Evolutionary conservation across 2,113 vertebrate genomes (phyloP).

Genomic region (Tricholaema leucomelas): DNA sequence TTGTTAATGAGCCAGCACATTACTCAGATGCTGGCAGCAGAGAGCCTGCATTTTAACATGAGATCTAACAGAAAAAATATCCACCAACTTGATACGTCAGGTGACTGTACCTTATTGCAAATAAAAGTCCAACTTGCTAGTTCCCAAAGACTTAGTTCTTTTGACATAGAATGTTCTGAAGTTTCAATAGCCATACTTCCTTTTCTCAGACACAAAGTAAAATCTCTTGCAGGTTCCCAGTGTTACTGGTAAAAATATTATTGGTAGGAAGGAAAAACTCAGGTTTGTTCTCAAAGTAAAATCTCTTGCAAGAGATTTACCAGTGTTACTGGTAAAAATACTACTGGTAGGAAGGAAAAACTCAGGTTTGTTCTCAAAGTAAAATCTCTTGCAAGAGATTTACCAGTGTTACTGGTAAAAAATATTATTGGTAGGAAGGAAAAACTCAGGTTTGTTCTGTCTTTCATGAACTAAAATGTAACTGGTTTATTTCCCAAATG

Average conservation of each 20-base stretch:
- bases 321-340: neutral
- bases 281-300: no score
- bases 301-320: no score
- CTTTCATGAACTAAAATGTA: neutral
- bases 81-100: neutral
- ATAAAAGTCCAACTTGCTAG: neutral
- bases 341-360: neutral
- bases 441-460: neutral
- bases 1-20: conserved; percentile 46
- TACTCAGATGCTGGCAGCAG: conserved; percentile 57
- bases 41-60: neutral
- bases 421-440: neutral
- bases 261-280: no score
- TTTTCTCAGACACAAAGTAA: neutral
- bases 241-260: no score
- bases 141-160: neutral
- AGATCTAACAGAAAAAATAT: conserved; percentile 30
- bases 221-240: neutral
- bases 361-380: neutral
- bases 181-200: neutral
- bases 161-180: neutral
- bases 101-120: neutral
- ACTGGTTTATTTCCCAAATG: neutral
- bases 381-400: neutral
- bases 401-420: neutral